These are phyloP conservation scores for Oreochromis mossambicus DNA, from an alignment of 2,797 vertebrate genomes.

Conservation along the genomic window DNA sequence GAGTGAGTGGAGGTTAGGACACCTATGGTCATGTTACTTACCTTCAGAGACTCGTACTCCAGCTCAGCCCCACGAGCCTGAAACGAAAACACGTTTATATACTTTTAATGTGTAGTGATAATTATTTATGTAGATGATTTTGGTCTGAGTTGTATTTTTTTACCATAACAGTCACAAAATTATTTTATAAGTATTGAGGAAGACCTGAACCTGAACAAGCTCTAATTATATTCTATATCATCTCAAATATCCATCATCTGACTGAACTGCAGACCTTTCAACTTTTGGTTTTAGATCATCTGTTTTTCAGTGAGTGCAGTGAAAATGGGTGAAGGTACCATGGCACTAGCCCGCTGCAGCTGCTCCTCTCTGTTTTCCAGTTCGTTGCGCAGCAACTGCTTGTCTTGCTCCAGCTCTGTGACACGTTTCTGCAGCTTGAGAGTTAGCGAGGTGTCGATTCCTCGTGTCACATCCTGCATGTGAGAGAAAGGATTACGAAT, in stretches of 20 bases:
- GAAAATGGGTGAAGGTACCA: slow-evolving; percentile 64
- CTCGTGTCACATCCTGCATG: slow-evolving; percentile 83
- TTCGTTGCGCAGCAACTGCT: slow-evolving; percentile 91
- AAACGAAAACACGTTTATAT: background rate
- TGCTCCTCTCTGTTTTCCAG: slow-evolving; percentile 94
- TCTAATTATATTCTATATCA: background rate
- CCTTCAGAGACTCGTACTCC: slow-evolving; percentile 98
- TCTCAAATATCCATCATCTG: background rate
- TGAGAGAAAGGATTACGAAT: background rate
- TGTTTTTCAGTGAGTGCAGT: background rate
- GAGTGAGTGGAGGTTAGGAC: background rate
- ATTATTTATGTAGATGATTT: background rate
- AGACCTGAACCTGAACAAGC: background rate
- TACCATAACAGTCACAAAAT: background rate
- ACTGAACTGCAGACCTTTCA: background rate
- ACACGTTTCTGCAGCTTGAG: slow-evolving; percentile 97
- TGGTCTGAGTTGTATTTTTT: background rate
- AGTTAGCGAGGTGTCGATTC: slow-evolving; percentile 92
- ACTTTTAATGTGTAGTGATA: background rate
- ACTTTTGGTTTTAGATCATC: background rate
- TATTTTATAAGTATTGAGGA: background rate
- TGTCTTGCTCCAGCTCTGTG: slow-evolving; percentile 93
- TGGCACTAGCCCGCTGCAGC: slow-evolving; percentile 86
- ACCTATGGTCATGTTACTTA: slow-evolving; percentile 44
- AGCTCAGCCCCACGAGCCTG: slow-evolving; percentile 90